Evolutionary conservation across 2,797 vertebrate species (phyloP), one percentile per base, ranked within the genome.

Genomic region (Pseudotriccus pelzelni): DNA sequence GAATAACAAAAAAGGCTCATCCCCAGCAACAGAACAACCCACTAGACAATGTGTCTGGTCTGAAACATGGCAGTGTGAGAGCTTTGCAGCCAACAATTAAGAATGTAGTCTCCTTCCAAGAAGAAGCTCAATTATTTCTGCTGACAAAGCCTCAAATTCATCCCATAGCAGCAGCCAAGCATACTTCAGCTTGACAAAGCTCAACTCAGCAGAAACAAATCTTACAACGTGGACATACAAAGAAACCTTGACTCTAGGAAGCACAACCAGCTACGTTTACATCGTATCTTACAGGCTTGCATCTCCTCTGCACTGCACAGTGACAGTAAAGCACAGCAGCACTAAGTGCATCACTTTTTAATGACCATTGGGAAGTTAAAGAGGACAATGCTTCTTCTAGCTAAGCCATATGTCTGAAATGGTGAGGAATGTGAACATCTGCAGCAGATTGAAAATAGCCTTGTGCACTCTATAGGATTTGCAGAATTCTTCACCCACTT

Each of bases 71-170:
- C 77, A 36, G 11, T 2, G 9, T 12, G 25, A 77, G 58, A 87
- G 62, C 24, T 81, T 69, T 55, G 76, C 43, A 94, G 69, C 27
- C 68, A 92, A 70, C 53, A 81, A 46, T 72, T 81, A 92, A 63
- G 59, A 85, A 83, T 16, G n/a, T 7, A 84, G 32, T 52, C 52
- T 64, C 20, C 76, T 79, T 90, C 69, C 59, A 69, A 87, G 73
- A 90, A 73, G 87, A 13, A 78, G 14, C 47, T 87, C 47, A 23
- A 21, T 90, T 84, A 58, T 92, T 93, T 87, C 49, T 93, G 86
- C 94, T 91, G 81, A 85, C 43, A 27, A 64, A 78, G 58, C 39
- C 90, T 62, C 81, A 85, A 15, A 89, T 62, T 50, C 56, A 77
- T 53, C 44, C 60, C 64, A 24, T 2, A 84, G 79, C 79, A 88